These are phyloP conservation scores for Otis tarda DNA, from an alignment of 2,113 vertebrate genomes.

Conservation along the genomic window DNA sequence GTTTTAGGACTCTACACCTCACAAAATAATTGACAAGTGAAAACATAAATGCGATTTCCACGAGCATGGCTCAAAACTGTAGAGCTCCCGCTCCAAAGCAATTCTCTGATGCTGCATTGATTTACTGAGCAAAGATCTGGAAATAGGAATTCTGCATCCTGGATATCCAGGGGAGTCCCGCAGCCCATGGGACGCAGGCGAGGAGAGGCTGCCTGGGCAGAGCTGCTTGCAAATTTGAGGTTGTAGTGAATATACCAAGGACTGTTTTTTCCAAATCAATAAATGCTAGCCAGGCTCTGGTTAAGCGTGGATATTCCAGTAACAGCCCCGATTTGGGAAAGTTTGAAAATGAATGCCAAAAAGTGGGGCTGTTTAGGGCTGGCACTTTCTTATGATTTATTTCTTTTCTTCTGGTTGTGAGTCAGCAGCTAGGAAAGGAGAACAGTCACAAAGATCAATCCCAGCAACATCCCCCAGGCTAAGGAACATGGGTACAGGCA, in stretches of 20 bases:
- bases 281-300: background rate
- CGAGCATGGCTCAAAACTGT: rapidly evolving
- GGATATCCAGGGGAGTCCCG: background rate
- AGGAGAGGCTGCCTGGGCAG: background rate
- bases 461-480: background rate
- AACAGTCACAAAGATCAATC: background rate
- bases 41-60: background rate
- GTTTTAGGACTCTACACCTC: background rate
- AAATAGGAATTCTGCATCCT: background rate
- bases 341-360: background rate
- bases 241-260: background rate
- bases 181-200: background rate
- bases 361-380: background rate
- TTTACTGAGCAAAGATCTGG: background rate
- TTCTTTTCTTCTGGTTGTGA: background rate
- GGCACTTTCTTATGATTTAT: background rate
- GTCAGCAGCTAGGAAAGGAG: background rate
- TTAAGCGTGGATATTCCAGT: background rate
- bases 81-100: background rate
- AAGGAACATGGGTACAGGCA: rapidly evolving
- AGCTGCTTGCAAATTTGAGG: background rate
- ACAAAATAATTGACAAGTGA: background rate
- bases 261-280: background rate
- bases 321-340: background rate
- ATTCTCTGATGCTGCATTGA: background rate